These are phyloP conservation scores for Brachyhypopomus occidentalis DNA, from an alignment of 2,113 vertebrate genomes.

Conservation along the genomic window DNA sequence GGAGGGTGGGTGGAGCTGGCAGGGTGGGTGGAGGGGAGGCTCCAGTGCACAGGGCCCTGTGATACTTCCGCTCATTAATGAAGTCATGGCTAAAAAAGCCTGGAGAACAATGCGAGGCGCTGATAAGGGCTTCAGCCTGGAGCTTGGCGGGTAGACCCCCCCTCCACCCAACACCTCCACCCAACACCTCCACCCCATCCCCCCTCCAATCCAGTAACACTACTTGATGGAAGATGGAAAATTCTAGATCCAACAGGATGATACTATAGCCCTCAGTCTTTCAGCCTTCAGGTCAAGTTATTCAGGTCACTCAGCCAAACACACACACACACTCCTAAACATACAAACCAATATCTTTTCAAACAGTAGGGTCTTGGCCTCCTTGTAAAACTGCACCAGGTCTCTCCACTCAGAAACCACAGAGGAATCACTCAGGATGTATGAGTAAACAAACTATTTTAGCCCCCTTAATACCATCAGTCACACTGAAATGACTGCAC, in stretches of 20 bases:
- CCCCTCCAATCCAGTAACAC: not conserved
- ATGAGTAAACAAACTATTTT: no score
- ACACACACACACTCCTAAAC: not conserved
- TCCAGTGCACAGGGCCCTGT: constrained; percentile 37
- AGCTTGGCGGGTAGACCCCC: not conserved
- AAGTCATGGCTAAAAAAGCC: constrained; percentile 46
- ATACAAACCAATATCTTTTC: not conserved
- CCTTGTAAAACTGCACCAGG: not conserved
- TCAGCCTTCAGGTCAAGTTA: constrained; percentile 19
- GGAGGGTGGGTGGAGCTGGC: no score
- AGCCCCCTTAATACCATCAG: no score
- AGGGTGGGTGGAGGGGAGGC: not conserved
- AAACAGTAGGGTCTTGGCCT: not conserved
- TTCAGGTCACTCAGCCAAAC: constrained; percentile 6
- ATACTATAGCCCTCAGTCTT: not conserved
- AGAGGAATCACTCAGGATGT: no score
- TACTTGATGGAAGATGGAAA: not conserved
- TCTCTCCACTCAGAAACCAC: no score
- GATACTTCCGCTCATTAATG: constrained; percentile 55
- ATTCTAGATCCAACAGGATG: constrained; percentile 30
- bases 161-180: no score
- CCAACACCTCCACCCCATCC: constrained; percentile 17
- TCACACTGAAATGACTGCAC: no score
- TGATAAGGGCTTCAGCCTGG: constrained; percentile 45
- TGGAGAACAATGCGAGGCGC: constrained; percentile 43